These are phyloP conservation scores for Heliangelus exortis DNA, from an alignment of 2,797 vertebrate species.

Conservation along the genomic window DNA sequence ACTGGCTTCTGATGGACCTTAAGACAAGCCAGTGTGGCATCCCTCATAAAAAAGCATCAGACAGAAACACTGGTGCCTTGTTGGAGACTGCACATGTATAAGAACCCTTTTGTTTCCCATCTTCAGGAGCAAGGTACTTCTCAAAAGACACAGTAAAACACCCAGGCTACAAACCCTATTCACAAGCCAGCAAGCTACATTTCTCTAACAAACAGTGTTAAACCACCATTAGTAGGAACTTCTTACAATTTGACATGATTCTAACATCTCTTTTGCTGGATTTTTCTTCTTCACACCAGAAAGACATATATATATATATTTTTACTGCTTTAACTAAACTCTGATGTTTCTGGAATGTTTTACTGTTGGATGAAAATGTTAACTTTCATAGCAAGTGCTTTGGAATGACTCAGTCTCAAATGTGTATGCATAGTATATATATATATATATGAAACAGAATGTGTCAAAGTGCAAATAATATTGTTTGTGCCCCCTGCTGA, in stretches of 20 bases:
- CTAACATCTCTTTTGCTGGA: background rate
- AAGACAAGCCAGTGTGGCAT: background rate
- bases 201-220: background rate
- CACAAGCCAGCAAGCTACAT: background rate
- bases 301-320: background rate
- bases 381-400: conserved; percentile 35
- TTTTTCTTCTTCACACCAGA: background rate
- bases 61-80: background rate
- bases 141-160: background rate
- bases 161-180: background rate
- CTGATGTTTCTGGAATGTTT: conserved; percentile 6
- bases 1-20: background rate
- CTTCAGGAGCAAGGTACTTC: background rate
- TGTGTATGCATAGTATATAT: conserved; percentile 75
- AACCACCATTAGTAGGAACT: background rate
- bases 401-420: conserved; percentile 64
- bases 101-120: background rate
- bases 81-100: background rate
- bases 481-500: conserved; percentile 73
- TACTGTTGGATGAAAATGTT: conserved; percentile 28
- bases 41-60: background rate
- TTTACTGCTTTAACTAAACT: conserved; percentile 11
- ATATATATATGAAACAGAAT: conserved; percentile 73
- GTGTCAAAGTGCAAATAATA: conserved; percentile 79
- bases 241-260: conserved; percentile 26